These are phyloP conservation scores for Aromia moschata DNA, from an alignment of 2,888 invertebrate genomes.

Conservation along the genomic window DNA sequence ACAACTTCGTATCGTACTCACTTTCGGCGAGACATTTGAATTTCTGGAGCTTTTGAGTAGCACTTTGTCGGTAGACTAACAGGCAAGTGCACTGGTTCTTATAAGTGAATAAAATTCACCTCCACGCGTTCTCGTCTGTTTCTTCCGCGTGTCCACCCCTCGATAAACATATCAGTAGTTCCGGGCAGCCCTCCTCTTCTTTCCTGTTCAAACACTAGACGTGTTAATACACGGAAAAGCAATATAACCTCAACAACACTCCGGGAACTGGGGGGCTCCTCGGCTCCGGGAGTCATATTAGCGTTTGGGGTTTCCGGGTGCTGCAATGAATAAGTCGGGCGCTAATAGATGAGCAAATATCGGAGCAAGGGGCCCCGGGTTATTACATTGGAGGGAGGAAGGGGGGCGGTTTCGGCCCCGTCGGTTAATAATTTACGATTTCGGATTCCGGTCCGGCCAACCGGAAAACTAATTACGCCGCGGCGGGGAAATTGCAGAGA, in stretches of 20 bases:
- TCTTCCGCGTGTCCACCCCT: conserved; percentile 25
- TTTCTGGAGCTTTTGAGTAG: no score
- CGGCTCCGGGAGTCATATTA: conserved; percentile 42
- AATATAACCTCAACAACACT: conserved; percentile 48
- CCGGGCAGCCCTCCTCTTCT: conserved; percentile 31
- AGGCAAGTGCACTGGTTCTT: no score
- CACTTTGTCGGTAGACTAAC: no score
- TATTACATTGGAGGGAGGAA: not conserved
- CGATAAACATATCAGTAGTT: conserved; percentile 39
- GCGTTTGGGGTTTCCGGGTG: conserved; percentile 51
- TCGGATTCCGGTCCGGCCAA: no score
- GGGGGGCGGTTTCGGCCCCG: no score
- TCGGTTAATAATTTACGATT: no score
- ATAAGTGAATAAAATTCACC: no score
- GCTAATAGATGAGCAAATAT: conserved; percentile 62
- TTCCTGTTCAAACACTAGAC: conserved; percentile 45
- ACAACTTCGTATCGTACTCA: no score
- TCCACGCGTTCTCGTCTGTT: not conserved
- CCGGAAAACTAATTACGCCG: no score
- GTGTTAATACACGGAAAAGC: conserved; percentile 55
- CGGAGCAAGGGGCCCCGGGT: conserved; percentile 24
- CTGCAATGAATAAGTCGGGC: conserved; percentile 55
- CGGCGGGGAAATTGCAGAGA: no score
- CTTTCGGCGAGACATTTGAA: no score
- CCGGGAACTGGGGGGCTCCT: conserved; percentile 34